These are phyloP conservation scores for Plebejus anna DNA, from an alignment of 2,888 invertebrate genomes.

Conservation along the genomic window DNA sequence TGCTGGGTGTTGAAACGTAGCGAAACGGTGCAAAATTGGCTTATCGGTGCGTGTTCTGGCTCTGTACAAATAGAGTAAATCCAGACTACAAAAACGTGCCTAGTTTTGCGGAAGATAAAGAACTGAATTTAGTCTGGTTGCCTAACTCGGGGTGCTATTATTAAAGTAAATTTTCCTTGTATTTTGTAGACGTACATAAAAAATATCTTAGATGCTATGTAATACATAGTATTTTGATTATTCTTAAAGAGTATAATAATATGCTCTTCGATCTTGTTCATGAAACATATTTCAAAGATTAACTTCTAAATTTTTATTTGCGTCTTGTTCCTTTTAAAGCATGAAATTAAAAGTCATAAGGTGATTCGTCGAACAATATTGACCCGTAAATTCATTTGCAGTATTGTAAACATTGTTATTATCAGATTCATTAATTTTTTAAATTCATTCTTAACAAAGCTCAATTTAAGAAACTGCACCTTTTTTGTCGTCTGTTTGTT, in stretches of 20 bases:
- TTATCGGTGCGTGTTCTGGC: constrained; percentile 20
- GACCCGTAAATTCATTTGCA: background rate
- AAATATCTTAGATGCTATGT: no score
- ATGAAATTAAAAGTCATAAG: background rate
- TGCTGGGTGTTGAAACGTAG: constrained; percentile 15
- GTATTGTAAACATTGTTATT: background rate
- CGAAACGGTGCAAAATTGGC: constrained; percentile 27
- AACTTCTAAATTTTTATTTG: no score
- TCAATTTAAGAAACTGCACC: background rate
- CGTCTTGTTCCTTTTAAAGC: background rate
- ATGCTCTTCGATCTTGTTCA: no score
- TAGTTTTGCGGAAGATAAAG: background rate
- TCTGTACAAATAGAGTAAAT: constrained; percentile 16
- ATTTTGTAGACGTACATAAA: background rate
- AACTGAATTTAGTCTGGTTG: background rate
- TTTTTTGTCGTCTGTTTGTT: constrained; percentile 13
- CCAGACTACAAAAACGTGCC: background rate
- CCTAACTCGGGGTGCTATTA: background rate
- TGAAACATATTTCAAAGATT: no score
- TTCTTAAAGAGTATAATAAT: no score
- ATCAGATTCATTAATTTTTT: background rate
- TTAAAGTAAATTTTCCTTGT: background rate
- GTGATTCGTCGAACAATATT: background rate
- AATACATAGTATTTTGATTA: no score
- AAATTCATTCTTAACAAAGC: background rate